Percentiles rank a stretch among this genome's conserved stretches.
These are phyloP conservation scores for Mus pahari DNA, from an alignment of 2,113 vertebrate genomes.

Conservation along the genomic window DNA sequence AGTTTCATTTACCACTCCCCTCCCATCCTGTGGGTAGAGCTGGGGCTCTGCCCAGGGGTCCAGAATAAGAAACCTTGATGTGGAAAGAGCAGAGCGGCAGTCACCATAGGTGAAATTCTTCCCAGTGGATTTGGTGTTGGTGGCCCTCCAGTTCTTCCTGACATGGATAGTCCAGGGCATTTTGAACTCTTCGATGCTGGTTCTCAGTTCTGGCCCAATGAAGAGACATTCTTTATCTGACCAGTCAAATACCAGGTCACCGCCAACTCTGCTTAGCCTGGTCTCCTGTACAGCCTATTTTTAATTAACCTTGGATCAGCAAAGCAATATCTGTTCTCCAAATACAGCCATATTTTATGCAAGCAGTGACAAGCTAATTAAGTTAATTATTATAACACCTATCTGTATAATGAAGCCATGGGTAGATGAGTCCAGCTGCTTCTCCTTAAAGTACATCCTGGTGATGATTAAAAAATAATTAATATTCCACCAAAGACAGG, in stretches of 20 bases:
- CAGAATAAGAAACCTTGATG: background rate
- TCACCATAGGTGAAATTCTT: rapidly evolving
- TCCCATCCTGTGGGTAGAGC: background rate
- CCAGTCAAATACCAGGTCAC: conserved; percentile 27
- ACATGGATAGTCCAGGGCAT: too few species aligned
- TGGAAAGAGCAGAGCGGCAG: background rate
- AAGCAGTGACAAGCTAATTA: conserved; percentile 90
- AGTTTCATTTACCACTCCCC: background rate
- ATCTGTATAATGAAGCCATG: conserved; percentile 86
- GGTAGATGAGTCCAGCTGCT: conserved; percentile 82
- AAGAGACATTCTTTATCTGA: background rate
- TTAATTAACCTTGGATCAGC: conserved; percentile 90
- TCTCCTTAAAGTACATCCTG: conserved; percentile 84
- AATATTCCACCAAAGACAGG: conserved; percentile 88
- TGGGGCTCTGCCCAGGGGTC: background rate
- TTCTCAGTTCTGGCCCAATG: background rate
- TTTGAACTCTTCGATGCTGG: background rate
- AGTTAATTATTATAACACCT: conserved; percentile 90
- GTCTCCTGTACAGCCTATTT: conserved; percentile 72
- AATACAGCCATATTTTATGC: conserved; percentile 87
- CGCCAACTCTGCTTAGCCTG: conserved; percentile 61
- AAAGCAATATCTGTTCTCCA: conserved; percentile 83
- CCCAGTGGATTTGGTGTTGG: background rate
- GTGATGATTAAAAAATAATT: conserved; percentile 92
- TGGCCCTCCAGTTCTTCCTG: background rate